Evolutionary conservation across 2,888 invertebrate genomes (phyloP).

Genomic region (Calliopum simillimum): DNA sequence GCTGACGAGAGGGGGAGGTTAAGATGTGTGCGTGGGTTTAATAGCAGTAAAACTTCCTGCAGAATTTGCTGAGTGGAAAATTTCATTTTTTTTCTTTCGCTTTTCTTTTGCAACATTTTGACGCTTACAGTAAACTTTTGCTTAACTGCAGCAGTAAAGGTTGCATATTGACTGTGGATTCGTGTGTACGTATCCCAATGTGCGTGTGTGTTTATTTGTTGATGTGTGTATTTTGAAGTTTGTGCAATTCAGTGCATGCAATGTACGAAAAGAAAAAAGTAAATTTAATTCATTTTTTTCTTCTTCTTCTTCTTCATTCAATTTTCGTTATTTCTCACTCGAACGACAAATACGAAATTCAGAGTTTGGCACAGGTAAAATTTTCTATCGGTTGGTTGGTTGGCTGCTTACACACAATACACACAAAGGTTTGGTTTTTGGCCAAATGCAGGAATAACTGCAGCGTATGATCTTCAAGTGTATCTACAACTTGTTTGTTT

Average conservation of each 20-base stretch:
- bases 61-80: conserved; percentile 18
- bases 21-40: not conserved
- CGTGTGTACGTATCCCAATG: not conserved
- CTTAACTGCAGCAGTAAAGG: not conserved
- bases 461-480: not conserved
- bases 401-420: not conserved
- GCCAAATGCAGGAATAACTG: too few relatives aligned
- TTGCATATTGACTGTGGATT: not conserved
- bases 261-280: too few relatives aligned
- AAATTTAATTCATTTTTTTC: too few relatives aligned
- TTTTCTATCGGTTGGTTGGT: not conserved
- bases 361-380: conserved; percentile 8
- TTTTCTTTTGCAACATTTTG: not conserved
- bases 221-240: not conserved
- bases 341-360: not conserved
- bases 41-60: not conserved
- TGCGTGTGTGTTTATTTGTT: not conserved
- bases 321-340: too few relatives aligned
- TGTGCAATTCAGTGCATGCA: not conserved
- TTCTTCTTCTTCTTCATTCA: too few relatives aligned
- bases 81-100: conserved; percentile 9
- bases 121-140: not conserved
- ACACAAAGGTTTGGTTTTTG: too few relatives aligned
- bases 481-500: not conserved
- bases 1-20: too few relatives aligned